A percentile compares a stretch with the other conserved stretches of the same genome.
phyloP scores from a whole-genome alignment of 2,113 vertebrate genomes.

The Rhombomys opimus region DNA sequence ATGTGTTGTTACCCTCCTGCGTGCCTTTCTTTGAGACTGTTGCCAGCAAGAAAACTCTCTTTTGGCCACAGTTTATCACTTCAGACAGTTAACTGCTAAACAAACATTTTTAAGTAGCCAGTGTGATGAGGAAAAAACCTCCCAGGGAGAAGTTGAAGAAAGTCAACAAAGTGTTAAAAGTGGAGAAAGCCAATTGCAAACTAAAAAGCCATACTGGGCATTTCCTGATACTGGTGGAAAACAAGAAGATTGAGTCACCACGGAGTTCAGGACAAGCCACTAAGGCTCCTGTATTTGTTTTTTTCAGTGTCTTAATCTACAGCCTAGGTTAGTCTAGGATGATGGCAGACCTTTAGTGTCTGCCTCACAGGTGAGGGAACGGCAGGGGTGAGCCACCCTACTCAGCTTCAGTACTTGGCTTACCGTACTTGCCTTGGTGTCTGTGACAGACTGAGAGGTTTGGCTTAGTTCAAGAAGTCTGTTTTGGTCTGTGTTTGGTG shows the following conservation, averaged over 20 bases:
- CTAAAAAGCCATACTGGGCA: background rate
- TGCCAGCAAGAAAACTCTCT: background rate
- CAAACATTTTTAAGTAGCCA: background rate
- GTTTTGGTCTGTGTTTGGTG: background rate
- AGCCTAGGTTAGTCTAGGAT: background rate
- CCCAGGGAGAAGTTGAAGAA: slow-evolving; percentile 14
- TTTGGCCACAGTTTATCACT: background rate
- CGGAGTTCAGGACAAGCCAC: background rate
- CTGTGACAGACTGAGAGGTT: background rate
- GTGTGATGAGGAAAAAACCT: background rate
- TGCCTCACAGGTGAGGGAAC: background rate
- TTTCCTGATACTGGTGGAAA: slow-evolving; percentile 44
- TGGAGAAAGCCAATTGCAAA: slow-evolving; percentile 38
- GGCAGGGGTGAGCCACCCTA: background rate
- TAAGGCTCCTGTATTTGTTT: background rate
- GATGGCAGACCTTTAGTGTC: background rate
- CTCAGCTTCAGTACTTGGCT: background rate
- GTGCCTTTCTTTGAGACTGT: background rate
- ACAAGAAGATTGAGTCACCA: background rate
- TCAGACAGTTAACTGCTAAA: slow-evolving; percentile 13
- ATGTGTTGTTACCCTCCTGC: background rate
- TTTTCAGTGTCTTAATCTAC: background rate
- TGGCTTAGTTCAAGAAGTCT: background rate
- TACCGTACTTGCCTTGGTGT: background rate
- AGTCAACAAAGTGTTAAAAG: slow-evolving; percentile 36